A percentile compares a stretch with the other conserved stretches of the same genome.
Conservation (phyloP, 2,113 vertebrate species). For the Coptodon rendalli region DNA sequence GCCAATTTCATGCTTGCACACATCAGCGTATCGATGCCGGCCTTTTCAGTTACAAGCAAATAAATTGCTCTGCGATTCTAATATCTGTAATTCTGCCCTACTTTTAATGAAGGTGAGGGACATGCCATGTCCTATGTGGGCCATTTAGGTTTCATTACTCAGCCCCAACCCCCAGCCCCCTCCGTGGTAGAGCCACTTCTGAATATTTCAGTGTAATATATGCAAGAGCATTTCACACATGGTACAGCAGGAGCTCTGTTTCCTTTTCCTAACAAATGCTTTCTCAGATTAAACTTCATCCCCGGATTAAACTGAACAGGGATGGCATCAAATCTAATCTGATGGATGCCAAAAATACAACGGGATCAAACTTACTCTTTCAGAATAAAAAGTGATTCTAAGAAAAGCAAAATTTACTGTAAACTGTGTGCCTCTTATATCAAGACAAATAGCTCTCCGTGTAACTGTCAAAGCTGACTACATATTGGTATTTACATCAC, state of each 20-base stretch:
- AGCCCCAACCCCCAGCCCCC: neutral
- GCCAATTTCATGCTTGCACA: constrained; percentile 44
- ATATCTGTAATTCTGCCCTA: constrained; percentile 11
- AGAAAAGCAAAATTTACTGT: neutral
- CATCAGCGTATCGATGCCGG: constrained; percentile 6
- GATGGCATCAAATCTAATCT: neutral
- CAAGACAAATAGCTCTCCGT: neutral
- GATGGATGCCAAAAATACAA: neutral
- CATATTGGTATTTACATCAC: neutral
- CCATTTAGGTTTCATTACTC: constrained; percentile 11
- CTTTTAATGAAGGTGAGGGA: constrained; percentile 10
- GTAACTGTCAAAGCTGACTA: neutral
- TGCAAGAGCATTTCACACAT: neutral
- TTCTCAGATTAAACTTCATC: neutral
- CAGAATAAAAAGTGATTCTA: neutral
- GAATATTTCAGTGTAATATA: neutral
- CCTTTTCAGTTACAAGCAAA: constrained; percentile 7
- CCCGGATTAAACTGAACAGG: neutral
- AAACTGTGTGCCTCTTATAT: neutral
- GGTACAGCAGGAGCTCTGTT: neutral
- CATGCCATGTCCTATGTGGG: neutral
- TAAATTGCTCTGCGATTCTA: constrained; percentile 12
- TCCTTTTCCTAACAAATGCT: neutral
- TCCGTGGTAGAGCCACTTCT: neutral
- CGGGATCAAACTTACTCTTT: neutral